phyloP scores from a whole-genome alignment of 2,113 vertebrate genomes.

The Podilymbus podiceps region DNA sequence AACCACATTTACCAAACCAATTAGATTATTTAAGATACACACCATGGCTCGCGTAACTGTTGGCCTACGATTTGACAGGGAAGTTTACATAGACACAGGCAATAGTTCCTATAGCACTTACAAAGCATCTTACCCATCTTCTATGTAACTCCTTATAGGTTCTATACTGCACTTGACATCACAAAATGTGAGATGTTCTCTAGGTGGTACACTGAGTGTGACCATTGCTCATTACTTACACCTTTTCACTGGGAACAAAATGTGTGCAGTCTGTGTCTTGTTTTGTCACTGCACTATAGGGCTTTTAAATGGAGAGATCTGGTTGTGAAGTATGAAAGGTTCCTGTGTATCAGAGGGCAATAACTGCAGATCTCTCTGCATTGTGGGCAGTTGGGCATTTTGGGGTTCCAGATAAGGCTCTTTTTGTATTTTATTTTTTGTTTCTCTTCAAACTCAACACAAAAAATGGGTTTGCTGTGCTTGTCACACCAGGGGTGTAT shows the following conservation, averaged over 20 bases:
- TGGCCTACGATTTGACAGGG: background rate
- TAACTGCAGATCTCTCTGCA: background rate
- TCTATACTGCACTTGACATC: background rate
- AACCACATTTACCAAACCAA: background rate
- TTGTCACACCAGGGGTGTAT: background rate
- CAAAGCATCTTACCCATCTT: background rate
- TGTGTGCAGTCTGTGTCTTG: background rate
- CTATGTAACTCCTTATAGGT: background rate
- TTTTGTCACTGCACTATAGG: background rate
- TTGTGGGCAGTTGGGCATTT: background rate
- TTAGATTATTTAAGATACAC: background rate
- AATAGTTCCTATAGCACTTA: background rate
- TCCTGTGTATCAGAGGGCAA: background rate
- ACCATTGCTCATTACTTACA: background rate
- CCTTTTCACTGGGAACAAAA: background rate
- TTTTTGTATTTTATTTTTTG: background rate
- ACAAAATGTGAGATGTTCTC: background rate
- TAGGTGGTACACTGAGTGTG: background rate
- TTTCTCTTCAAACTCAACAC: background rate
- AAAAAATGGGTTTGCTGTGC: background rate
- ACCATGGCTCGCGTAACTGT: background rate
- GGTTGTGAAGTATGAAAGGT: background rate
- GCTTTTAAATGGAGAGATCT: background rate
- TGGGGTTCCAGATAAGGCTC: background rate
- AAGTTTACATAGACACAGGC: background rate